Evolutionary conservation across 2,113 vertebrate genomes (phyloP).

Genomic region (Echinops telfairi): DNA sequence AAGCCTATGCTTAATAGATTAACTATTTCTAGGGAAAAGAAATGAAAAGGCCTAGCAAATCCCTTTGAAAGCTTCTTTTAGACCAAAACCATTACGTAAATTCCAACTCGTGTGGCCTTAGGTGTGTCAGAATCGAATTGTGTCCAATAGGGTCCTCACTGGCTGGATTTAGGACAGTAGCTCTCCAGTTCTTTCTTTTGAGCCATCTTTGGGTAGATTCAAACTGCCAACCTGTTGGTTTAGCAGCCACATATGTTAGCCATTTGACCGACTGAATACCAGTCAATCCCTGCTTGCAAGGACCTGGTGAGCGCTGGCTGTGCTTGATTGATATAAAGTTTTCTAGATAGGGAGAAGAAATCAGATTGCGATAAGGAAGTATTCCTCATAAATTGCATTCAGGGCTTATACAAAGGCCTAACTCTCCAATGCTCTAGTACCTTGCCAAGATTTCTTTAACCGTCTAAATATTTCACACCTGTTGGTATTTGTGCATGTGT

Average conservation of each 20-base stretch:
- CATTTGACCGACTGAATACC: too few species aligned
- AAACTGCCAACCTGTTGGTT: not conserved
- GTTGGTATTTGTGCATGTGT: not conserved
- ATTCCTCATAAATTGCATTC: not conserved
- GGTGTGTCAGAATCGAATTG: not conserved
- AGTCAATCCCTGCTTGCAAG: not conserved
- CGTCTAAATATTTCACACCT: not conserved
- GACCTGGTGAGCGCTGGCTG: too few species aligned
- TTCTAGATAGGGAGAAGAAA: not conserved
- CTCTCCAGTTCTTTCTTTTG: not conserved
- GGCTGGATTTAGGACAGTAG: not conserved
- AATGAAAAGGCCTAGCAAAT: not conserved
- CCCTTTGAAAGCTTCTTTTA: not conserved
- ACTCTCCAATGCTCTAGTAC: not conserved
- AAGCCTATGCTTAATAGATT: slow-evolving; percentile 46
- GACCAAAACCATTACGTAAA: not conserved
- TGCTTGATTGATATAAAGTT: not conserved
- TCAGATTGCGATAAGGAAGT: not conserved
- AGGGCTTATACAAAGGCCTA: not conserved
- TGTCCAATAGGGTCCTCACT: not conserved
- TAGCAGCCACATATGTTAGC: not conserved
- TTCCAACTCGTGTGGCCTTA: not conserved
- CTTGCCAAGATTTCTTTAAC: not conserved
- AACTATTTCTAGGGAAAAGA: not conserved
- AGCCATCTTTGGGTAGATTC: not conserved